Conservation (phyloP, 1,140 invertebrate genomes). For the Drosophila fuyamai region DNA sequence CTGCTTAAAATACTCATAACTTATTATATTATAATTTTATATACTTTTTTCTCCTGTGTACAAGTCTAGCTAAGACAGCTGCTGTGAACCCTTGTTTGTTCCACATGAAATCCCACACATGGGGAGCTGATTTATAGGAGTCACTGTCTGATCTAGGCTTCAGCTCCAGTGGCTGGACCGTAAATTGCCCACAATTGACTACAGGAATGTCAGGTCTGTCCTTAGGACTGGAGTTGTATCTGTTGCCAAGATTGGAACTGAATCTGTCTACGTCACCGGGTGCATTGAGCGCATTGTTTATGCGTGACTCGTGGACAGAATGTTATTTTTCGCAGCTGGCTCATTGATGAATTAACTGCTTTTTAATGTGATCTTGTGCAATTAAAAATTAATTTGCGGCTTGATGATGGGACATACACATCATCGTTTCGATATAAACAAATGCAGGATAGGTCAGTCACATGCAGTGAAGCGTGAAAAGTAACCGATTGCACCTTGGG, state of each 20-base stretch:
- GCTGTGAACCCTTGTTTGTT: slow-evolving; percentile 51
- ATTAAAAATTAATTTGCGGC: slow-evolving; percentile 47
- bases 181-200: slow-evolving; percentile 75
- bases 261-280: slow-evolving; percentile 31
- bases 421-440: slow-evolving; percentile 2
- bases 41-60: slow-evolving; percentile 17
- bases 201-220: slow-evolving; percentile 36
- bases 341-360: slow-evolving; percentile 50
- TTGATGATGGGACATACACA: slow-evolving; percentile 9
- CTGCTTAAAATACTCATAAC: too few relatives aligned
- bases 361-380: slow-evolving; percentile 43
- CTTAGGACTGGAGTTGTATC: slow-evolving; percentile 1
- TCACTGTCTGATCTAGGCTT: slow-evolving; percentile 21
- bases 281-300: slow-evolving; percentile 28
- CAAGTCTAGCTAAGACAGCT: slow-evolving; percentile 21
- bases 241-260: slow-evolving; percentile 11
- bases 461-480: slow-evolving; percentile 25
- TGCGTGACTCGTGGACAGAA: background rate
- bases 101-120: slow-evolving; percentile 62
- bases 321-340: slow-evolving; percentile 17
- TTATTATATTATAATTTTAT: too few relatives aligned
- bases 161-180: slow-evolving; percentile 61
- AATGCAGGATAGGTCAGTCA: slow-evolving; percentile 40
- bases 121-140: slow-evolving; percentile 54
- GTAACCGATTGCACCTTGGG: slow-evolving; percentile 18